Conservation (phyloP, 2,797 vertebrate genomes). For the Merluccius polli region DNA sequence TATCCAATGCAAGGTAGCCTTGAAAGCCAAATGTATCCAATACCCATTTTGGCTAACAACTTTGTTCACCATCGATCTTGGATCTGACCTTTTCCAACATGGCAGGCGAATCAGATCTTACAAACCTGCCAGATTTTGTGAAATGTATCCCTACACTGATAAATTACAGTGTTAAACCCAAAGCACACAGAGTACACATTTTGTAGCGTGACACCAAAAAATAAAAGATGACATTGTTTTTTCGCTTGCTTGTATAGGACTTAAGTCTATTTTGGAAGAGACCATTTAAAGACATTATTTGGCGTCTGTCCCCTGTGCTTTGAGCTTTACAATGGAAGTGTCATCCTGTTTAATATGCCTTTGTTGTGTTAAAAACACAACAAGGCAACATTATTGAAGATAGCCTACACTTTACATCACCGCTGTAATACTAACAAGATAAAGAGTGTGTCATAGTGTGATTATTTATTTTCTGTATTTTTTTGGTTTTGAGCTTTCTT, state of each 20-base stretch:
- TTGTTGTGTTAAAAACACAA: background rate
- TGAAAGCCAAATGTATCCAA: background rate
- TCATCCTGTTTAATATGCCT: background rate
- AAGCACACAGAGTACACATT: background rate
- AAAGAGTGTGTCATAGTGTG: background rate
- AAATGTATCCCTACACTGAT: background rate
- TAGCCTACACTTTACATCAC: background rate
- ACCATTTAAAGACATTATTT: too few species aligned
- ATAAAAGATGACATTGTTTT: background rate
- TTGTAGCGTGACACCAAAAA: background rate
- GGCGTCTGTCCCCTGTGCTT: background rate
- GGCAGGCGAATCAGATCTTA: constrained; percentile 57
- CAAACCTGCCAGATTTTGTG: background rate
- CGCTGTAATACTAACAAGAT: background rate
- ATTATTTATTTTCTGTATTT: background rate
- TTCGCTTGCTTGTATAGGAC: background rate
- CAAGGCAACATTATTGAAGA: background rate
- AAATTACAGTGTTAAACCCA: background rate
- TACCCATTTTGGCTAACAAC: background rate
- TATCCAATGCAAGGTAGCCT: too few species aligned
- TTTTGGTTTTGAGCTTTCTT: too few species aligned
- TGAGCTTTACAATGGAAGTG: background rate
- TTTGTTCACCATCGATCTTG: constrained; percentile 54
- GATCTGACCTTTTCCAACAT: constrained; percentile 64
- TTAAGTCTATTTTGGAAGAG: background rate